Evolutionary conservation across 2,113 vertebrate genomes (phyloP), one percentile per base, ranked within the genome.

Genomic region (Murina feae): DNA sequence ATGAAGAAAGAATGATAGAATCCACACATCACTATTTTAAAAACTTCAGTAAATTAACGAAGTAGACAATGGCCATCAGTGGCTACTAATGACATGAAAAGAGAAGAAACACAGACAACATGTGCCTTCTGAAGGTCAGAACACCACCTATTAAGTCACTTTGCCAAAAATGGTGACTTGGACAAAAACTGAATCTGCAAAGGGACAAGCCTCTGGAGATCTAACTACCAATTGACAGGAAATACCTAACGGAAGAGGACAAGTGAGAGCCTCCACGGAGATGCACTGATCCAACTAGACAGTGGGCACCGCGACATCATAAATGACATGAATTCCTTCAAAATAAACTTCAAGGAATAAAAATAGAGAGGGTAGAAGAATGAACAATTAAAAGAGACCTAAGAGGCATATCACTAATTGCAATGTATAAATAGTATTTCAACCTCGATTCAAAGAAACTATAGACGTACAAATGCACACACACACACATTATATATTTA

Each of bases 251-350:
- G 63, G 49, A n/a, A n/a, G 66, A 51, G 49, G 3, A n/a, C 18
- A 4, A 3, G 25, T 20, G 23, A 28, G 21, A 68, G 28, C 39
- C 47, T 6, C 25, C 58, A 3, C 0, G 1, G 21, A 49, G 53
- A 35, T 2, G 8, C 42, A 18, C 10, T 10, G 2, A 16, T 60
- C 66, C 44, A 30, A 20, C 44, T 51, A 6, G 30, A 69, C 30
- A 20, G 49, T 3, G 42, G 30, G 13, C 5, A 12, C 42, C 42
- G 9, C 0, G 1, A 35, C 12, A 2, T 1, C 32, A 6, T 3
- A 39, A 63, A 35, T 0, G 11, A 30, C 21, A 30, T 0, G 6
- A 1, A 17, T 37, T 51, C 35, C 44, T 53, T 53, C 39, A 55
- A 63, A 30, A 42, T 55, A 44, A 71, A 10, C 42, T 25, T 1